Base-by-base conservation (phyloP, 2,113 vertebrate genomes). In the Garra rufa region DNA sequence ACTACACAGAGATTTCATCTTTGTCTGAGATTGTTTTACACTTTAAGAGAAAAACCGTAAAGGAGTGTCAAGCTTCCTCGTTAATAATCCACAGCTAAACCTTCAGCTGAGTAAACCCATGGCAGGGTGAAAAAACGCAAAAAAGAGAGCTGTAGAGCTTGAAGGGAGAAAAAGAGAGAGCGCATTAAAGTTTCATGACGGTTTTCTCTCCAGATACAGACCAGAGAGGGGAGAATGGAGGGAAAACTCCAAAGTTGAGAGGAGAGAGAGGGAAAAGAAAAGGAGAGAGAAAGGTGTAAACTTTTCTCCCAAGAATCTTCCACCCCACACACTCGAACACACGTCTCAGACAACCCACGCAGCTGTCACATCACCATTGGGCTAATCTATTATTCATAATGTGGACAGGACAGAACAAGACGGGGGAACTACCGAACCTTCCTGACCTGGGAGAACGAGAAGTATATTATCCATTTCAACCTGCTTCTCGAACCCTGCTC, bases 311-410 rank as follows among this genome's bases (percentile, higher is more conserved):
- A 57, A 83, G 38, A 74, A 63, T 70, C 34, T 79, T 78, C 69
- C 43, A 13, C 48, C 67, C 28, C 48, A 87, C 76, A 82, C 76
- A 78, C 67, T 28, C 26, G 7, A 81, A 82, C 63, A 76, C 87
- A 86, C 85, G 79, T 69, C 52, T 87, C 73, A 85, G 71, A 50
- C 85, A 89, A 87, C 87, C 86, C 71, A 91, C 91, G 84, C 71
- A 57, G 82, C 88, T 87, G 91, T 91, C 70, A 84, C 90, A 92
- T 92, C 91, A 89, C 90, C 87, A 85, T 57, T 61, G 84, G 46
- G 81, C 83, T 88, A 57, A 94, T 94, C 87, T 90, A 94, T 94
- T 91, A 94, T 94, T 94, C 90, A 94, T 83, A 57, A 83, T 61
- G 48, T 76, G 74, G 52, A 85, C 83, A 76, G 87, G 83, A 83